These are phyloP conservation scores for Brachypteracias leptosomus DNA, from an alignment of 2,113 vertebrate genomes.

Conservation along the genomic window DNA sequence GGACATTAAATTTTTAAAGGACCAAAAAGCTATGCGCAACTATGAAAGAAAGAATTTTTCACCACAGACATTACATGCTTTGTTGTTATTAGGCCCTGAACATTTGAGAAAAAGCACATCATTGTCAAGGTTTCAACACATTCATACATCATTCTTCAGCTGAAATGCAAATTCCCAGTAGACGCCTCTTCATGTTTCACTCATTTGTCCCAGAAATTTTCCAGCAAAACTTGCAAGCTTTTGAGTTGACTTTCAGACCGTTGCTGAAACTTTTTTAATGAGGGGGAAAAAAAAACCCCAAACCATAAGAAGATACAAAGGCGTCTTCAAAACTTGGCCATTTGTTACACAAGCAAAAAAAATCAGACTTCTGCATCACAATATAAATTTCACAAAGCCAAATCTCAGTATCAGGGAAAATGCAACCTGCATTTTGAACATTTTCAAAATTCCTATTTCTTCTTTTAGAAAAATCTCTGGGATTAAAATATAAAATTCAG, in stretches of 20 bases:
- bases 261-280: neutral
- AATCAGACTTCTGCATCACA: neutral
- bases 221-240: neutral
- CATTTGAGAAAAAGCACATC: neutral
- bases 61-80: neutral
- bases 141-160: slow-evolving; percentile 3
- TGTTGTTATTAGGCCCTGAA: neutral
- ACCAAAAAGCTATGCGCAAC: neutral
- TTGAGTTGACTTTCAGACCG: neutral
- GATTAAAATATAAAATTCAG: neutral
- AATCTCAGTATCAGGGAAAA: neutral
- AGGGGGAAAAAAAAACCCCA: neutral
- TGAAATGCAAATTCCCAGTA: neutral
- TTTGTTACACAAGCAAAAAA: neutral
- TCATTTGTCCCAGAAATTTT: slow-evolving; percentile 17
- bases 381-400: neutral
- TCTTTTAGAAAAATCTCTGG: neutral
- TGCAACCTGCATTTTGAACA: neutral
- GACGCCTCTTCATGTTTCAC: neutral
- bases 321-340: neutral
- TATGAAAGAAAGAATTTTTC: neutral
- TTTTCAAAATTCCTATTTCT: neutral
- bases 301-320: too few species aligned
- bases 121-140: slow-evolving; percentile 35
- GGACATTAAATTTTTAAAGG: neutral